phyloP scores from a whole-genome alignment of 2,113 vertebrate species.

The Pedetes capensis region DNA sequence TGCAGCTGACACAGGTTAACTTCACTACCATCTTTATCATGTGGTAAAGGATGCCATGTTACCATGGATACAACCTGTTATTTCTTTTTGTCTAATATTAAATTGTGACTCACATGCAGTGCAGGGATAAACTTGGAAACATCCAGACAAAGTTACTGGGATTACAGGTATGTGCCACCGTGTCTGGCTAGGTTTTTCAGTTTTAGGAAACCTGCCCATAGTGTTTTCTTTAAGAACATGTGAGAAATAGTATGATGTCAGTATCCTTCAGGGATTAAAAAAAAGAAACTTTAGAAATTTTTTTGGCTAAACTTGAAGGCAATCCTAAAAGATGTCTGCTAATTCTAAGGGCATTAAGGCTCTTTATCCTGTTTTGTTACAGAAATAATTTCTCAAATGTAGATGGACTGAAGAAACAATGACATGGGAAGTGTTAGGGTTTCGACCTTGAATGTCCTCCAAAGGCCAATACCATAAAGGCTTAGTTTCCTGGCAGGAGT shows the following conservation, averaged over 20 bases:
- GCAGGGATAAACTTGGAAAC: neutral
- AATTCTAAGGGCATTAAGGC: slow-evolving; percentile 49
- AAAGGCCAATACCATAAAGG: neutral
- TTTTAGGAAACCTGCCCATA: slow-evolving; percentile 48
- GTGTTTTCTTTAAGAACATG: slow-evolving; percentile 16
- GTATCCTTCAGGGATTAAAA: slow-evolving; percentile 29
- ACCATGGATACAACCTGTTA: slow-evolving; percentile 78
- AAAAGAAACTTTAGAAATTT: slow-evolving; percentile 55
- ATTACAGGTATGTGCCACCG: too few relatives aligned
- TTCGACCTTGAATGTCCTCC: neutral
- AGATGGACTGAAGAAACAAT: neutral
- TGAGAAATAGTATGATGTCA: slow-evolving; percentile 36
- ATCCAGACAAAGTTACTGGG: slow-evolving; percentile 59
- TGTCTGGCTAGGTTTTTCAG: slow-evolving; percentile 65
- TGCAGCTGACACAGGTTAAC: slow-evolving; percentile 68
- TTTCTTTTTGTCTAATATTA: slow-evolving; percentile 78
- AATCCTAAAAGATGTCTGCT: slow-evolving; percentile 49
- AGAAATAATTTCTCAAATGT: neutral
- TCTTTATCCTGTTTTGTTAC: slow-evolving; percentile 53
- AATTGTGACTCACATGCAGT: slow-evolving; percentile 72
- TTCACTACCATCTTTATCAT: slow-evolving; percentile 73
- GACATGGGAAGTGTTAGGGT: neutral
- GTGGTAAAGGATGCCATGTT: slow-evolving; percentile 77
- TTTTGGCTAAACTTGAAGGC: slow-evolving; percentile 35
- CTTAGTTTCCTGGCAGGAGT: neutral